These are phyloP conservation scores for Apeltes quadracus DNA, from an alignment of 2,113 vertebrate genomes.

Conservation along the genomic window DNA sequence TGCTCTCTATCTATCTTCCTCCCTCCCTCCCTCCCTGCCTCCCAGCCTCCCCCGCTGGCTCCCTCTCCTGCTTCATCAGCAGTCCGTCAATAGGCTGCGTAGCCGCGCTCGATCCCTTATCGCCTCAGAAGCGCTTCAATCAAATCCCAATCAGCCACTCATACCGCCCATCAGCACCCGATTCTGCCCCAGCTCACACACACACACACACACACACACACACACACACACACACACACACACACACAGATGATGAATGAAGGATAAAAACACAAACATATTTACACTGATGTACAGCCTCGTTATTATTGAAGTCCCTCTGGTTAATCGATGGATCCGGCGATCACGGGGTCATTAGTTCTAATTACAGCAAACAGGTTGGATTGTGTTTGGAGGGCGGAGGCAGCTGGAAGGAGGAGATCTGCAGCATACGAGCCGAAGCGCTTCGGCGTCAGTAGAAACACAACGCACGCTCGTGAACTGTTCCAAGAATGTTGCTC, in stretches of 20 bases:
- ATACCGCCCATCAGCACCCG: constrained; percentile 61
- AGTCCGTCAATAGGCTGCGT: constrained; percentile 80
- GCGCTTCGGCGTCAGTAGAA: no score
- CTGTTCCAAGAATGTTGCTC: background rate
- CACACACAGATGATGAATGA: constrained; percentile 47
- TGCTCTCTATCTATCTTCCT: constrained; percentile 29
- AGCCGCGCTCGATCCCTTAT: constrained; percentile 75
- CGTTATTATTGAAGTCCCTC: constrained; percentile 38
- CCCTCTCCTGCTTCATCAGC: constrained; percentile 77
- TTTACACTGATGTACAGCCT: constrained; percentile 30
- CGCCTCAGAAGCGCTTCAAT: constrained; percentile 80
- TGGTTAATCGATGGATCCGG: constrained; percentile 37
- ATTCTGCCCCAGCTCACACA: constrained; percentile 29
- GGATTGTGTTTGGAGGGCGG: constrained; percentile 24
- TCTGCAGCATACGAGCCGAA: background rate
- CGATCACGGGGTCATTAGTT: constrained; percentile 53
- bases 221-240: constrained; percentile 34
- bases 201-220: constrained; percentile 26
- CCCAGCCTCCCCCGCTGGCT: constrained; percentile 42
- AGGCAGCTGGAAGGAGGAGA: background rate
- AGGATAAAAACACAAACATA: constrained; percentile 41
- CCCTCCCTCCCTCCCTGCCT: constrained; percentile 1
- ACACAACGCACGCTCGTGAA: background rate
- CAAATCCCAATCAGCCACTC: constrained; percentile 81
- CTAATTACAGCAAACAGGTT: constrained; percentile 41